Evolutionary conservation across 2,888 invertebrate species (phyloP), one percentile per base, ranked within the genome.

Genomic region (Cybosia mesomella): DNA sequence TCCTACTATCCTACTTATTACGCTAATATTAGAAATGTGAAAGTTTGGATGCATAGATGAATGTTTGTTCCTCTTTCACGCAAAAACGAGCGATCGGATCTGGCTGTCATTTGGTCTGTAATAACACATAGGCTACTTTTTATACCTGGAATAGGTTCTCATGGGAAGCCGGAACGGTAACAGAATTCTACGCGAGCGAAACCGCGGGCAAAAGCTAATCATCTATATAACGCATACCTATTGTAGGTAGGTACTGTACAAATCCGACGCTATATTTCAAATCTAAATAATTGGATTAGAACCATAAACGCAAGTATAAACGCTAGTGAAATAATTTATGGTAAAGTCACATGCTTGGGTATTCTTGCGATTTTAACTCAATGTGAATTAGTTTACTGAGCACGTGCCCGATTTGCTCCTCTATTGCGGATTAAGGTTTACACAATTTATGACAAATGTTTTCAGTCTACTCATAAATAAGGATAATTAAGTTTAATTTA

Each of bases 321-420:
- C n/a, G 9, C 9, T n/a, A 49, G n/a, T 49, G 9, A 43, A 18
- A 43, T 39, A 59, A 15, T 60, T 5, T n/a, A n/a, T 1, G 3
- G 21, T 53, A 54, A 54, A 24, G 21, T 55, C 22, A 13, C 13
- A 11, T 36, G 28, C 5, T 28, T 4, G 5, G 28, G 28, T 66
- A 54, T 67, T 28, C 15, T 54, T 68, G 57, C 53, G 36, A 55
- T 57, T 66, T 73, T 68, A 71, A 79, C 65, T 67, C 18, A 36
- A 76, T 71, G 68, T 58, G 72, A 77, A 80, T 74, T 70, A 64
- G 63, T 74, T 69, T 53, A 7, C 71, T 55, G 64, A 58, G 24
- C 67, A 66, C 77, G 71, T 77, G 66, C 65, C 68, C 24, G 60
- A 72, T 71, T 70, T 54, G 24, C 66, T 24, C 62, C n/a, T 55